Conservation (phyloP, 2,113 vertebrate species). For the Condylura cristata region DNA sequence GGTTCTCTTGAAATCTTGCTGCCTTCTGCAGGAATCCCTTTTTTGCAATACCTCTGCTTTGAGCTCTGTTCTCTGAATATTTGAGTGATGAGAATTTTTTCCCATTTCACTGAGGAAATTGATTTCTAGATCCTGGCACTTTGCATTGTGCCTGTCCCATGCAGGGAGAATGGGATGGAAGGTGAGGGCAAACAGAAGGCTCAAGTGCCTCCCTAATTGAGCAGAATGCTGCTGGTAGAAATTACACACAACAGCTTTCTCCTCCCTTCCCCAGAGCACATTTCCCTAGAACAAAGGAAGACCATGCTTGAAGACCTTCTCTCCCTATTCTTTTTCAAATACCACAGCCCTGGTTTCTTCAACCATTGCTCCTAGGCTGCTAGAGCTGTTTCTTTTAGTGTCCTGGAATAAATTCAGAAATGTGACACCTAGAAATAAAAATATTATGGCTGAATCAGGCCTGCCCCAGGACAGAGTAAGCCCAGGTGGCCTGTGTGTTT, state of each 20-base stretch:
- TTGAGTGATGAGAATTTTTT: background rate
- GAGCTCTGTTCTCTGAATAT: background rate
- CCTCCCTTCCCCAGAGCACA: background rate
- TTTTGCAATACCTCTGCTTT: background rate
- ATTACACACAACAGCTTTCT: background rate
- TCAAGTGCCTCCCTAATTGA: background rate
- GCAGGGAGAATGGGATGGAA: too few species aligned
- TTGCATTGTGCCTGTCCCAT: background rate
- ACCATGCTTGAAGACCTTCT: background rate
- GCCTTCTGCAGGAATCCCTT: background rate
- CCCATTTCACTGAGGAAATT: background rate
- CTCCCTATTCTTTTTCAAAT: background rate
- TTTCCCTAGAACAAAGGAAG: too few species aligned
- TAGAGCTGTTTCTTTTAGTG: background rate
- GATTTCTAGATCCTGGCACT: background rate
- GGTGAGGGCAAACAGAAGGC: background rate
- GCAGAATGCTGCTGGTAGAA: background rate
- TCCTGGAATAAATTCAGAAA: background rate
- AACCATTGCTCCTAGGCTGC: background rate
- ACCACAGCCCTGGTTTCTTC: background rate
- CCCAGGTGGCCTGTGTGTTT: background rate
- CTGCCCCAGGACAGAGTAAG: background rate
- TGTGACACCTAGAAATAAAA: background rate
- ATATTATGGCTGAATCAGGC: background rate
- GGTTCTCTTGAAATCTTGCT: background rate